Evolutionary conservation across 2,797 vertebrate genomes (phyloP).

Genomic region (Rhabdophis nuchalis): DNA sequence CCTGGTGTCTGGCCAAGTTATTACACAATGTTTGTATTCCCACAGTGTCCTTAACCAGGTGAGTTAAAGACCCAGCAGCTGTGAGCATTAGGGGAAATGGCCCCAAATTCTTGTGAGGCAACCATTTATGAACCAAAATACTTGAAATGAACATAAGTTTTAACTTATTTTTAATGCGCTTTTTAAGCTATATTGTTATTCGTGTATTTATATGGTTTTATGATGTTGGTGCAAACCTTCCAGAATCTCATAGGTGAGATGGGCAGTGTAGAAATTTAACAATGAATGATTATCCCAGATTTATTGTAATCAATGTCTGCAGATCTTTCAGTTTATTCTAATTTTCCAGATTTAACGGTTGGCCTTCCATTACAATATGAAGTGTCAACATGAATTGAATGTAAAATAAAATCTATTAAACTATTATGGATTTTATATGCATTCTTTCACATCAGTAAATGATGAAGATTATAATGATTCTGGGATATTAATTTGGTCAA

Average conservation of each 20-base stretch:
- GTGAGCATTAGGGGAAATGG: background rate
- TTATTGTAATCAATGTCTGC: background rate
- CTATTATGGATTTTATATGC: background rate
- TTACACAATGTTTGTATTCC: background rate
- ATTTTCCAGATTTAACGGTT: background rate
- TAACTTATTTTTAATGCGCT: background rate
- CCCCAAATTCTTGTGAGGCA: background rate
- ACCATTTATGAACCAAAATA: background rate
- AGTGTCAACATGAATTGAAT: background rate
- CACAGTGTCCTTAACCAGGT: background rate
- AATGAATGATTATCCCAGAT: background rate
- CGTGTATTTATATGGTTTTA: background rate
- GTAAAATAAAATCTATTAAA: background rate
- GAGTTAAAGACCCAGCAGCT: background rate
- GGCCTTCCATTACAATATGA: background rate
- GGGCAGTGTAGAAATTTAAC: background rate
- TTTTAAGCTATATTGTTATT: background rate
- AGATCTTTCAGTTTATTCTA: background rate
- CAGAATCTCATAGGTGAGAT: background rate
- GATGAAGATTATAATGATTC: background rate
- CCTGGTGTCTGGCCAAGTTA: background rate
- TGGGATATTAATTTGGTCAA: background rate
- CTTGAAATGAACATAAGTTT: background rate
- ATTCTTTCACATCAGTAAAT: background rate
- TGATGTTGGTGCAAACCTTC: background rate